A percentile compares a stretch with the other conserved stretches of the same genome.
Evolutionary conservation across 2,797 vertebrate species (phyloP).

Genomic region (Tadarida brasiliensis): DNA sequence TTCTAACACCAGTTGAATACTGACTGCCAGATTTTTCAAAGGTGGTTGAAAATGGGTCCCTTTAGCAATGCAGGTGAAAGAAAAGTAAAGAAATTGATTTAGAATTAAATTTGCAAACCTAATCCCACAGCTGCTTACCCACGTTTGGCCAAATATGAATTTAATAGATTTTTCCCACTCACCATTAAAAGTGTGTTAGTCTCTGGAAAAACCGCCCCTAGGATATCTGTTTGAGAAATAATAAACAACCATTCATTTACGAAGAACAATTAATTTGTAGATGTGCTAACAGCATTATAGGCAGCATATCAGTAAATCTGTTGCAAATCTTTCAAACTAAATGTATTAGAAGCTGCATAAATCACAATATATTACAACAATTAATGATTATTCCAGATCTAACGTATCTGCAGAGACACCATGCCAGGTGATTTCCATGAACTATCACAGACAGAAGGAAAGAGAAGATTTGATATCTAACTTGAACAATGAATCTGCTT

Average conservation of each 20-base stretch:
- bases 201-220: constrained; percentile 60
- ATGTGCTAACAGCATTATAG: neutral
- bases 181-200: constrained; percentile 10
- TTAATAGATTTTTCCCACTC: constrained; percentile 61
- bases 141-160: constrained; percentile 68
- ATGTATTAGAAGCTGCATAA: constrained; percentile 80
- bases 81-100: constrained; percentile 71
- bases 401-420: constrained; percentile 79
- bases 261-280: constrained; percentile 59
- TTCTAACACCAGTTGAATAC: constrained; percentile 60
- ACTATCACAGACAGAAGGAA: constrained; percentile 60
- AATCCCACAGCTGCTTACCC: constrained; percentile 66
- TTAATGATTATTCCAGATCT: constrained; percentile 77
- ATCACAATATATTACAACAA: constrained; percentile 81
- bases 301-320: constrained; percentile 71
- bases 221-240: constrained; percentile 50
- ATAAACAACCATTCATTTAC: constrained; percentile 55
- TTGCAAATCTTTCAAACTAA: constrained; percentile 80
- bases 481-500: constrained; percentile 5
- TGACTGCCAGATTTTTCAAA: constrained; percentile 68
- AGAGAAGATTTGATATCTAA: constrained; percentile 66
- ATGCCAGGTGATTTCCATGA: constrained; percentile 73
- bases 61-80: constrained; percentile 65
- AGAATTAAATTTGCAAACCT: constrained; percentile 74
- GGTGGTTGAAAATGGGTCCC: constrained; percentile 69